Percentiles rank a stretch among this genome's conserved stretches.
Conservation (phyloP, 2,888 invertebrate species). For the Syritta pipiens region DNA sequence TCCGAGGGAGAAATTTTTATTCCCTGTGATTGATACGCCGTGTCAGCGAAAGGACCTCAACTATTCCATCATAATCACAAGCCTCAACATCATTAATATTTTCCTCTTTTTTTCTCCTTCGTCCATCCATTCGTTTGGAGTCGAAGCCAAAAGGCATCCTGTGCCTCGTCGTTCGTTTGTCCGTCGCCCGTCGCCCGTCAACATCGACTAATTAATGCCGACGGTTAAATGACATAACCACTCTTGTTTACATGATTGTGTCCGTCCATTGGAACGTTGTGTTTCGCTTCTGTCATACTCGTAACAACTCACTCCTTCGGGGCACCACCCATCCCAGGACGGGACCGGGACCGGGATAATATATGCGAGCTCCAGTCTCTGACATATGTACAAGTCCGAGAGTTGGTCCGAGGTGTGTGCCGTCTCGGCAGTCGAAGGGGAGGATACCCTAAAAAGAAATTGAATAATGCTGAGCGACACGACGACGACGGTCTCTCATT, state of each 20-base stretch:
- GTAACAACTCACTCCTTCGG: slow-evolving; percentile 11
- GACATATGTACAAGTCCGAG: slow-evolving; percentile 48
- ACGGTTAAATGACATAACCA: slow-evolving; percentile 62
- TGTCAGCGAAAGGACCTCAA: slow-evolving; percentile 47
- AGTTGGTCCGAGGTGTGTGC: slow-evolving; percentile 15
- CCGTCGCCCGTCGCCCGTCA: slow-evolving; percentile 11
- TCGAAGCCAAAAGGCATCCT: too few relatives aligned
- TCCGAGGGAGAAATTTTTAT: slow-evolving; percentile 12
- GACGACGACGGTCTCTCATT: not conserved
- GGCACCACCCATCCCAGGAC: slow-evolving; percentile 29
- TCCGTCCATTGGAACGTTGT: not conserved
- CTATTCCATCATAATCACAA: slow-evolving; percentile 60
- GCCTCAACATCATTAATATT: slow-evolving; percentile 42
- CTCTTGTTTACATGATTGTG: slow-evolving; percentile 55
- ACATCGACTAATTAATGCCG: slow-evolving; percentile 57
- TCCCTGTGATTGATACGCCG: slow-evolving; percentile 48
- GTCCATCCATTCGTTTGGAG: not conserved
- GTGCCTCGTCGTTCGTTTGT: not conserved
- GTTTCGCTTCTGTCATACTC: slow-evolving; percentile 22
- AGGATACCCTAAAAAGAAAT: slow-evolving; percentile 50
- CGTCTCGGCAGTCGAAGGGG: slow-evolving; percentile 26
- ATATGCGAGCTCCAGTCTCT: too few relatives aligned
- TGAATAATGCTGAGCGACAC: slow-evolving; percentile 35
- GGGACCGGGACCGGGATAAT: slow-evolving; percentile 4
- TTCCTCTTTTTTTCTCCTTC: not conserved